A percentile compares a stretch with the other conserved stretches of the same genome.
These are phyloP conservation scores for Limnephilus rhombicus DNA, from an alignment of 2,888 invertebrate species.

Conservation along the genomic window DNA sequence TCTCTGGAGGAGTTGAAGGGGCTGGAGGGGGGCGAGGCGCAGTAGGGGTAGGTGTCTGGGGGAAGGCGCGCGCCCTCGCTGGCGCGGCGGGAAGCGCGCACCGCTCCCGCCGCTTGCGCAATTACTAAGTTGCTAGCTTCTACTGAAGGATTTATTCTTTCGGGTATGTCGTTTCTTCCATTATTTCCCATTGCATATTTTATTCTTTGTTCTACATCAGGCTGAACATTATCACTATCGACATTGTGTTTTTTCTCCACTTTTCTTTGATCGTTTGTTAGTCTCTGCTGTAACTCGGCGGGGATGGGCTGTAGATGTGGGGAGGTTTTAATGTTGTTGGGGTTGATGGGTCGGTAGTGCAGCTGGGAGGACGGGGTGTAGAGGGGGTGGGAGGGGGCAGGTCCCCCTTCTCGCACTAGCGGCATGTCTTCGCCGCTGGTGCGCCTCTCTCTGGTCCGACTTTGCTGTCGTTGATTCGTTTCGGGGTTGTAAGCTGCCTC, in stretches of 20 bases:
- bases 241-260: conserved; percentile 45
- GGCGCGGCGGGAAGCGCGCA: conserved; percentile 72
- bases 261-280: conserved; percentile 59
- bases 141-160: conserved; percentile 54
- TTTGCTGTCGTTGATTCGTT: conserved; percentile 83
- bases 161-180: conserved; percentile 51
- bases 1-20: conserved; percentile 64
- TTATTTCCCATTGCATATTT: conserved; percentile 48
- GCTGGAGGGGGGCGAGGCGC: conserved; percentile 65
- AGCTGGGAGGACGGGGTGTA: conserved; percentile 73
- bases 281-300: conserved; percentile 66
- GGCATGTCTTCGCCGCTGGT: conserved; percentile 70
- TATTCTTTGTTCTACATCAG: conserved; percentile 44
- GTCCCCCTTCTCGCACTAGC: conserved; percentile 75
- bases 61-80: conserved; percentile 75
- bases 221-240: conserved; percentile 18
- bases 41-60: conserved; percentile 67
- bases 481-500: conserved; percentile 94
- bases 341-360: conserved; percentile 63
- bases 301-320: conserved; percentile 53
- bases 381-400: conserved; percentile 68
- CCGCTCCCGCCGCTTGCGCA: conserved; percentile 66
- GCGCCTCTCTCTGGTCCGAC: conserved; percentile 70
- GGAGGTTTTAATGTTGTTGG: conserved; percentile 44
- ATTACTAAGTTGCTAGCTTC: conserved; percentile 57